These are phyloP conservation scores for Zhengitettix transpicula DNA, from an alignment of 2,888 invertebrate genomes.

Conservation along the genomic window DNA sequence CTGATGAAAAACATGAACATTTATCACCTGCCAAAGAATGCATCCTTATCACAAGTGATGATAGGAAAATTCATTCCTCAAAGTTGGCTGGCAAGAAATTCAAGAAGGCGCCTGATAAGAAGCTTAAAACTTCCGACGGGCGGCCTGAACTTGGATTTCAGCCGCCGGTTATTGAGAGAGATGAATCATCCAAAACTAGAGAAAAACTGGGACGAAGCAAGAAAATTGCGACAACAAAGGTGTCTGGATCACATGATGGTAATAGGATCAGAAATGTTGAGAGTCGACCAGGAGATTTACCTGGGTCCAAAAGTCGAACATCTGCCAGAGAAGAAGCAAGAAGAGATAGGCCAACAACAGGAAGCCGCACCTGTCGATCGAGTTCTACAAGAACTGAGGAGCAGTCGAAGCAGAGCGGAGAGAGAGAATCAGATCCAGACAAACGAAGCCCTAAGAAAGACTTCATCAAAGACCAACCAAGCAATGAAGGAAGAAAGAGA, in stretches of 20 bases:
- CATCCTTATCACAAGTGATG: background rate
- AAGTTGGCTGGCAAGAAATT: conserved; percentile 28
- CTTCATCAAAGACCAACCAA: conserved; percentile 3
- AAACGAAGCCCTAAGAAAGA: conserved; percentile 5
- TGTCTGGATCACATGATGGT: conserved; percentile 24
- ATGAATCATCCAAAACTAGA: conserved; percentile 41
- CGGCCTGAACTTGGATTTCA: conserved; percentile 53
- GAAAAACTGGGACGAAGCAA: conserved; percentile 17
- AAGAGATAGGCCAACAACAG: conserved; percentile 2
- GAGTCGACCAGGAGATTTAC: conserved; percentile 45
- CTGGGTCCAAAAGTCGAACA: conserved; percentile 35
- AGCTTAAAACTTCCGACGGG: conserved; percentile 72
- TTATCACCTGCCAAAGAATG: conserved; percentile 5
- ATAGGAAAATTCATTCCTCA: conserved; percentile 4
- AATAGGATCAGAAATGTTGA: conserved; percentile 50
- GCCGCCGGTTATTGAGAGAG: conserved; percentile 58
- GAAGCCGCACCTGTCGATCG: conserved; percentile 4
- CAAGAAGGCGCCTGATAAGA: conserved; percentile 59
- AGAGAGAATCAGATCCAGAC: conserved; percentile 22
- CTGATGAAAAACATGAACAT: background rate
- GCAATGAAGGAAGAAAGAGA: conserved; percentile 22
- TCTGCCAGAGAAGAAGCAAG: conserved; percentile 2
- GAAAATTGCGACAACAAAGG: conserved; percentile 11
- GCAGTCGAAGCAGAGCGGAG: conserved; percentile 25
- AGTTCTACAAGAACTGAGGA: conserved; percentile 16